Base-by-base conservation (phyloP, 2,888 invertebrate genomes). In the Scaptomyza tumidula region DNA sequence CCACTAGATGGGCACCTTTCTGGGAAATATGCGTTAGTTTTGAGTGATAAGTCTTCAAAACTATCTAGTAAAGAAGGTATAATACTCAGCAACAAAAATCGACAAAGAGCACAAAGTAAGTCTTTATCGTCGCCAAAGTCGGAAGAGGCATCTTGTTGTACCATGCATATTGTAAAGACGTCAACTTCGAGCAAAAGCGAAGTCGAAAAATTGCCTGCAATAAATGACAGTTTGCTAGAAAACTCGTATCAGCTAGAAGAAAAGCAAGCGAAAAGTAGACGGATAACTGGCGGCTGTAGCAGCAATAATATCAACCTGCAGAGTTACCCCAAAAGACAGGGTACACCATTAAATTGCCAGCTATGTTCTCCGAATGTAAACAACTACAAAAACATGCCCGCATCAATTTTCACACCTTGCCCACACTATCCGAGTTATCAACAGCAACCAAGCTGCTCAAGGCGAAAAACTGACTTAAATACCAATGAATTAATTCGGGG, bases 381-480 rank as follows among this genome's bases (percentile, higher is more conserved):
- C 2, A 31, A 14, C 29, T 35, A 49, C 7, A 16, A 14, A 0
- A 13, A n/a, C 0, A 37, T 35, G n/a, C 7, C 29, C 6, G 0
- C 37, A 27, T 3, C 33, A 16, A 14, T 19, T 9, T 9, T 46
- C 16, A 14, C 9, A 16, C 41, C 41, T 41, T n/a, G 19, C 19
- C 4, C 6, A 16, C 16, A 13, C n/a, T 13, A 19, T 19, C 33
- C 19, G 0, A 7, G 14, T 2, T n/a, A 4, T 44, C 6, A 11
- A 19, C 44, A 19, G 6, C 44, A 44, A 3, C 24, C 11, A 3
- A 3, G 11, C 3, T 41, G 3, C 31, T 5, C 16, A 0, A 56
- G 60, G 27, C 48, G 48, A 2, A 37, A 4, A 3, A 65, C 74
- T 6, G 74, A 81, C 39, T 39, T 79, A 1, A 67, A 81, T 31